phyloP scores from a whole-genome alignment of 2,888 invertebrate species.

The Drepanosiphum platanoidis region DNA sequence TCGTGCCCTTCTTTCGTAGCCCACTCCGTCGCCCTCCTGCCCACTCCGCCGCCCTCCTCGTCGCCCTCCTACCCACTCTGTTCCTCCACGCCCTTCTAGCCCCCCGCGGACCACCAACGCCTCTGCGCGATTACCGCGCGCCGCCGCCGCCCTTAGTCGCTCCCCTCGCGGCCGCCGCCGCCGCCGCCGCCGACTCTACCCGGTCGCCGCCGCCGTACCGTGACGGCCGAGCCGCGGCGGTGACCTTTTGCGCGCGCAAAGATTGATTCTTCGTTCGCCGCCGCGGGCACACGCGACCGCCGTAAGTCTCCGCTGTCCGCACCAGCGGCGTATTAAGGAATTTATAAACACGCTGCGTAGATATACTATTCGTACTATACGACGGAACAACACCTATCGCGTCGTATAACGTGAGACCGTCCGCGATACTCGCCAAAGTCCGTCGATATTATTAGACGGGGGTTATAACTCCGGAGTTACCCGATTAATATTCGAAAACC shows the following conservation, averaged over 20 bases:
- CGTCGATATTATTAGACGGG: too few species aligned
- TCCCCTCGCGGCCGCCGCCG: background rate
- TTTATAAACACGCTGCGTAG: too few species aligned
- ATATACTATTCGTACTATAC: too few species aligned
- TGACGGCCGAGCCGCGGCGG: constrained; percentile 11
- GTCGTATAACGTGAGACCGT: too few species aligned
- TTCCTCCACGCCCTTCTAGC: too few species aligned
- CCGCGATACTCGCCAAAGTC: too few species aligned
- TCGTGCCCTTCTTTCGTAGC: constrained; percentile 42
- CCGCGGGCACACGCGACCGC: background rate
- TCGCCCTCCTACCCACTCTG: background rate
- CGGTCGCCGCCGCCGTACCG: background rate
- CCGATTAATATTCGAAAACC: too few species aligned
- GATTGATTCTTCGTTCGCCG: constrained; percentile 51
- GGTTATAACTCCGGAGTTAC: too few species aligned
- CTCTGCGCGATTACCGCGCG: background rate
- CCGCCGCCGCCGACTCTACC: background rate
- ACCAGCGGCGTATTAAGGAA: too few species aligned
- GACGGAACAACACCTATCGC: too few species aligned
- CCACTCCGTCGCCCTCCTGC: background rate
- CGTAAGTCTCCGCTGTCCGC: background rate
- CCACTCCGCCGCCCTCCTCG: background rate
- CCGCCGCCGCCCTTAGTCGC: background rate
- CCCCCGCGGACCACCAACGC: background rate
- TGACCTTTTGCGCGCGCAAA: constrained; percentile 61